Evolutionary conservation across 2,888 invertebrate species (phyloP), one percentile per base, ranked within the genome.

Genomic region (Pseudanteris insignis): DNA sequence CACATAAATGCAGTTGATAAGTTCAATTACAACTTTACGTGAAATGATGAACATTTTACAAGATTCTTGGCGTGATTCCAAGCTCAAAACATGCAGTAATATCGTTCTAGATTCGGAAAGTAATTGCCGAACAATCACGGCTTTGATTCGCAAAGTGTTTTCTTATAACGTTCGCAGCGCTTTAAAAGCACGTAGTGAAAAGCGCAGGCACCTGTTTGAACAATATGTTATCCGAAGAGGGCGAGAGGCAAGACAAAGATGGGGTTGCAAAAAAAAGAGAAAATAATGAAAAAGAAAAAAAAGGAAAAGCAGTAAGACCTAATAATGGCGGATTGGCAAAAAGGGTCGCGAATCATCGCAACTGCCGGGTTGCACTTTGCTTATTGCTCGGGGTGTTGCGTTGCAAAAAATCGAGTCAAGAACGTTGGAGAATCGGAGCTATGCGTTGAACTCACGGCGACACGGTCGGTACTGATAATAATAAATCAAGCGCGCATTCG

Each of bases 291-390:
- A 46, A 44, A 50, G 44, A 51, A 37, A 43, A 34, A 25, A 33
- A 40, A 46, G 40, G 50, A 53, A 38, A 21, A 48, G 37, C 36
- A 25, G 32, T 47, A 53, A 58, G 58, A 58, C 53, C 54, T 61
- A 61, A 63, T 57, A 63, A 63, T 63, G 63, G 43, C 43, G 26
- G 41, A 21, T 14, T 21, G 34, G 53, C 43, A 18, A 44, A 50
- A 37, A 28, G 53, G 54, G 47, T 43, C 34, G 41, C 24, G 43
- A 62, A 36, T 62, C 26, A 46, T 54, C 43, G 43, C 43, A 43
- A 57, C 57, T 48, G 47, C 24, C 46, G 44, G 44, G 44, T 58
- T 58, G 54, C 63, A 63, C 63, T 58, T 58, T 63, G 63, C 58
- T 48, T 58, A 63, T 63, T 63, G 58, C 53, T 37, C 33, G 54